Base-by-base conservation (phyloP, 2,888 invertebrate species). In the Megamerina dolium region DNA sequence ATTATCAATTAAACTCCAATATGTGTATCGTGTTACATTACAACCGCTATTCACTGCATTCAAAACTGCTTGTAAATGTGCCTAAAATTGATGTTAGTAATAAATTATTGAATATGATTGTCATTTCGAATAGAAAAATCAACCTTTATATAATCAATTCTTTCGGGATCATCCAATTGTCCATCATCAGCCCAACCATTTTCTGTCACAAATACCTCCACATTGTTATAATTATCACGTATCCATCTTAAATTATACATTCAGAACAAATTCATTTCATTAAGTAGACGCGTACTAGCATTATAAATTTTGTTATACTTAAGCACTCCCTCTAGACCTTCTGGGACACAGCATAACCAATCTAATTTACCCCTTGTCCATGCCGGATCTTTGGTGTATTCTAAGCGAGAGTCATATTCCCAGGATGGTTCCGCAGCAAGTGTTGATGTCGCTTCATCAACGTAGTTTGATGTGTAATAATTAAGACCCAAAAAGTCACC, bases 191-290 rank as follows among this genome's bases (percentile, higher is more conserved):
- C 74, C 60, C 73, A 79, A 2, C 81, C 81, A 53, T 80, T 81
- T 57, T 82, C 82, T 0, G 76, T 77, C 20, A 81, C 74, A 51
- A 77, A 63, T 6, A 81, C 73, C 35, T 70, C 70, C 0, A 76
- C 73, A 51, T 79, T 72, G 23, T 75, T 71, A 58, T 78, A 82
- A 21, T 70, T 70, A 1, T 74, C 61, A 49, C 75, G 77, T 14
- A 82, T 73, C 75, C 77, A 80, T 21, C 63, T 64, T 20, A n/a
- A 29, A 40, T 10, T 13, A 9, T n/a, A 1, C 23, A 26, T 36
- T n/a, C 3, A 30, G 10, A 1, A 23, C 14, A 8, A 18, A 13
- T 12, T 14, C 16, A n/a, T 10, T 13, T 16, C 31, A 23, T 13
- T 37, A 3, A 13, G n/a, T n/a, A n/a, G n/a, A n/a, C n/a, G n/a